Evolutionary conservation across 2,113 vertebrate species (phyloP).

Genomic region (Pseudorasbora parva): DNA sequence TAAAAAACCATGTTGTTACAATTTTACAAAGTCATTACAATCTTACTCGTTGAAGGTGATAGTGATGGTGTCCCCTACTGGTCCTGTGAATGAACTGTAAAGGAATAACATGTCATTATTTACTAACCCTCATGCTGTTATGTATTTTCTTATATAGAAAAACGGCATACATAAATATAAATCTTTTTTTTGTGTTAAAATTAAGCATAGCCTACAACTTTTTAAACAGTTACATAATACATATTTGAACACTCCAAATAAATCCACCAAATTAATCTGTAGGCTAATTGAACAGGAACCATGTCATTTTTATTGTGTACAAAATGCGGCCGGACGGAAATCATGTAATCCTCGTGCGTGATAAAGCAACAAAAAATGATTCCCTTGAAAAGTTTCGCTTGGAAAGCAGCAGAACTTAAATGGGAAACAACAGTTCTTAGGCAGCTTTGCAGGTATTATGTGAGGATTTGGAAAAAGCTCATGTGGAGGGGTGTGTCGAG

Average conservation of each 20-base stretch:
- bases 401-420: neutral
- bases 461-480: conserved; percentile 36
- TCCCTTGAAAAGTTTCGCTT: neutral
- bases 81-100: neutral
- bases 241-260: neutral
- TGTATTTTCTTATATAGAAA: neutral
- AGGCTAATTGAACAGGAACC: neutral
- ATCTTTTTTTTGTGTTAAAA: no score
- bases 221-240: no score
- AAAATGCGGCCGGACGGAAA: neutral
- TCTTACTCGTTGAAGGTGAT: neutral
- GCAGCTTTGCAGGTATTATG: conserved; percentile 51
- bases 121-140: neutral
- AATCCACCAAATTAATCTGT: neutral
- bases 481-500: neutral
- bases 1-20: no score
- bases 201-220: no score
- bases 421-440: conserved; percentile 19
- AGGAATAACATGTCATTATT: conserved; percentile 3
- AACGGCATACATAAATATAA: neutral
- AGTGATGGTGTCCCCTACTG: neutral
- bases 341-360: no score
- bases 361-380: neutral
- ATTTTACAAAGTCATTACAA: neutral
- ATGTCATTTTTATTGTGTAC: neutral